These are phyloP conservation scores for Falco punctatus DNA, from an alignment of 2,113 vertebrate species.

Conservation along the genomic window DNA sequence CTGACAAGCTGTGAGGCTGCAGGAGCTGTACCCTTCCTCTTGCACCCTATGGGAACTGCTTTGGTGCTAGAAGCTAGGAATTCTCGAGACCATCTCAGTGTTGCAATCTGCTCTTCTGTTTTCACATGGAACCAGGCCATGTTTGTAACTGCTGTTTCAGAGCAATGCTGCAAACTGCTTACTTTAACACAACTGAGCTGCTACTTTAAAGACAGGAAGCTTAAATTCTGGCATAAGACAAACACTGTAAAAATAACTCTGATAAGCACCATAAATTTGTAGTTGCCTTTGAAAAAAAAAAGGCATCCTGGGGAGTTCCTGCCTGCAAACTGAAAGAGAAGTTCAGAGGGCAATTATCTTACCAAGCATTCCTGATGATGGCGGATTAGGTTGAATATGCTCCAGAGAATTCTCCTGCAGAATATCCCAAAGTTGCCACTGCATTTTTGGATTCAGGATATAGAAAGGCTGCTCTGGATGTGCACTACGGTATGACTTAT, in stretches of 20 bases:
- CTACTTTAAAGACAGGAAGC: conserved; percentile 2
- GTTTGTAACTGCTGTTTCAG: neutral
- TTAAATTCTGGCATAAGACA: neutral
- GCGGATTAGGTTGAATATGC: conserved; percentile 81
- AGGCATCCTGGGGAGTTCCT: neutral
- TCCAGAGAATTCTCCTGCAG: conserved; percentile 81
- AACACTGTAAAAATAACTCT: neutral
- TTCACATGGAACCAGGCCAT: neutral
- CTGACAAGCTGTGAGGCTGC: neutral
- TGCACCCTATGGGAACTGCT: neutral
- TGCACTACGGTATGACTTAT: conserved; percentile 66
- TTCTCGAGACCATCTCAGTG: neutral
- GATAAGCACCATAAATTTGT: neutral
- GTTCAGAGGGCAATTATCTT: conserved; percentile 1
- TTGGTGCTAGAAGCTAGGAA: neutral
- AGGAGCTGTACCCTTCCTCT: neutral
- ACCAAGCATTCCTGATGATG: conserved; percentile 85
- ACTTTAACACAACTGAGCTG: neutral
- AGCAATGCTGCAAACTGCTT: neutral
- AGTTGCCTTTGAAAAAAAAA: neutral
- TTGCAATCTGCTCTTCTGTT: neutral
- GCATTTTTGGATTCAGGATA: conserved; percentile 80
- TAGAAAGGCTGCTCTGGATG: conserved; percentile 80
- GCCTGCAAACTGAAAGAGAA: neutral
- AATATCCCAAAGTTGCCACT: conserved; percentile 84